phyloP scores from a whole-genome alignment of 92 coral and sea anemone genomes.

The Meandrina meandrites region DNA sequence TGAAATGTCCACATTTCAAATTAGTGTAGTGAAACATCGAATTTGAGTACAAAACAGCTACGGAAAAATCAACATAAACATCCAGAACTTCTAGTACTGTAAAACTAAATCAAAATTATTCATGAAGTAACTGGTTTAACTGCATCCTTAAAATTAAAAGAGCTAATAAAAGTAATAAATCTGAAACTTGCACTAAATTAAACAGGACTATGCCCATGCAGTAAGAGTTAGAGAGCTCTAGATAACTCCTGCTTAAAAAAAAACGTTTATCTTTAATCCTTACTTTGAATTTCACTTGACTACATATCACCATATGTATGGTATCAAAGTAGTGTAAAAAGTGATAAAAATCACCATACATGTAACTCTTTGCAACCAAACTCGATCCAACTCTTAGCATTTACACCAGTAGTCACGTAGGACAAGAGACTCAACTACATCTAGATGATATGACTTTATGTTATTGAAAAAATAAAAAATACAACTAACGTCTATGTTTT shows the following conservation, averaged over 20 bases:
- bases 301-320: too few species aligned
- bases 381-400: neutral
- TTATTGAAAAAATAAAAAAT: neutral
- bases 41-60: neutral
- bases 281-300: too few species aligned
- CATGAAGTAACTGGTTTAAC: too few species aligned
- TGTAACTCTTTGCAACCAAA: neutral
- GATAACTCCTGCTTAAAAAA: neutral
- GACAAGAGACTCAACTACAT: neutral
- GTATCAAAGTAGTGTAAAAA: neutral
- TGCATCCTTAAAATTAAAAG: too few species aligned
- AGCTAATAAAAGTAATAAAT: too few species aligned
- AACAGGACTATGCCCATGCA: neutral
- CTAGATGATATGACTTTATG: neutral
- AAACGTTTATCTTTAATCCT: too few species aligned
- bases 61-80: neutral
- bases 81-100: neutral
- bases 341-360: too few species aligned
- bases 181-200: too few species aligned
- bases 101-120: too few species aligned
- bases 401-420: neutral
- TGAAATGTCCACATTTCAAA: neutral
- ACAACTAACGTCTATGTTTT: constrained; percentile 88
- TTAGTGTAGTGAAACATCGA: neutral
- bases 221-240: neutral